Percentiles rank a stretch among this genome's conserved stretches.
Conservation (phyloP, 2,888 invertebrate species). For the Nymphalis urticae region DNA sequence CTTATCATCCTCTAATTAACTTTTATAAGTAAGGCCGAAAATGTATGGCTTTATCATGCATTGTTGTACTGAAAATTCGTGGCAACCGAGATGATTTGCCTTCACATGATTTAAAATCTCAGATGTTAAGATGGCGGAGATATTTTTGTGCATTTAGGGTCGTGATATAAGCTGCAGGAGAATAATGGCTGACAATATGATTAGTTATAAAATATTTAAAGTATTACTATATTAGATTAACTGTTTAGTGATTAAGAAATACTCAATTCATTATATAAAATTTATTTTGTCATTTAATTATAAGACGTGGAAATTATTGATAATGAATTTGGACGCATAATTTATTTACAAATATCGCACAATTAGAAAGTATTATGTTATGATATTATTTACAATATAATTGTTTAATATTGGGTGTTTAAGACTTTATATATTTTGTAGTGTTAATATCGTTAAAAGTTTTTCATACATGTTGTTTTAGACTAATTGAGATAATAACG, state of each 20-base stretch:
- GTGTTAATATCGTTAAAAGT: not conserved
- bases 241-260: conserved; percentile 42
- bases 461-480: conserved; percentile 2
- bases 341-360: conserved; percentile 27
- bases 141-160: conserved; percentile 47
- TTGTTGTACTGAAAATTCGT: conserved; percentile 1
- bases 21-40: too few relatives aligned
- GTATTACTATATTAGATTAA: conserved; percentile 24
- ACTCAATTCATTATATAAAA: conserved; percentile 42
- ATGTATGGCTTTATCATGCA: too few relatives aligned
- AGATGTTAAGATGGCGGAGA: conserved; percentile 34
- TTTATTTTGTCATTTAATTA: conserved; percentile 14
- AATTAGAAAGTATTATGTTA: conserved; percentile 12
- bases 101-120: conserved; percentile 22
- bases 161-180: conserved; percentile 69
- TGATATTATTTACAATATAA: conserved; percentile 11
- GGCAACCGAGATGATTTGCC: conserved; percentile 22
- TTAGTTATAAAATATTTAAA: conserved; percentile 28
- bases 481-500: not conserved
- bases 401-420: conserved; percentile 8
- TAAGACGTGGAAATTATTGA: conserved; percentile 12
- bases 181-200: conserved; percentile 75
- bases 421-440: conserved; percentile 3
- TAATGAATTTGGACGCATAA: conserved; percentile 23
- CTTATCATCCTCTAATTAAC: too few relatives aligned